These are phyloP conservation scores for Rhopilema esculentum DNA, from an alignment of 30 jellyfish, hydroid and myxozoan genomes.

Conservation along the genomic window DNA sequence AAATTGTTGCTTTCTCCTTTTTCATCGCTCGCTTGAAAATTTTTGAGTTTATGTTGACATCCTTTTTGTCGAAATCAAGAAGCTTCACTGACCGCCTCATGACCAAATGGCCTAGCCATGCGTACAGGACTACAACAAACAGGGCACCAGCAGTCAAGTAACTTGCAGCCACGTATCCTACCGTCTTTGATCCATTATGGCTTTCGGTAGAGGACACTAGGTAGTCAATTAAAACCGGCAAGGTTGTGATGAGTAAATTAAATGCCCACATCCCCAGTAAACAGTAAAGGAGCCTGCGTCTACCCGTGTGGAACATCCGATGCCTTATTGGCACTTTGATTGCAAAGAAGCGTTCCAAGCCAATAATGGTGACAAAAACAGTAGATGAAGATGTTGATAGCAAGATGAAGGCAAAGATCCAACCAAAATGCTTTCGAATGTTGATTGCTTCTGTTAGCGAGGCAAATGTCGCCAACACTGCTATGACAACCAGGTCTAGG, in stretches of 20 bases:
- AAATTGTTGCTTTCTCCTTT: constrained; percentile 32
- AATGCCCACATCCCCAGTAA: background rate
- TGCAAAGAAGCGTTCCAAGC: constrained; percentile 43
- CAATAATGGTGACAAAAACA: constrained; percentile 4
- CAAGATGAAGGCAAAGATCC: background rate
- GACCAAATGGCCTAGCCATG: constrained; percentile 13
- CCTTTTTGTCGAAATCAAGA: constrained; percentile 16
- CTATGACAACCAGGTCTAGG: background rate
- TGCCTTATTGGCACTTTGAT: constrained; percentile 35
- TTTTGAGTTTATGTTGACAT: background rate
- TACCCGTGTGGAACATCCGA: constrained; percentile 25
- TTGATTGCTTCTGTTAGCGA: too few species aligned
- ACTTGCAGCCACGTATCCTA: constrained; percentile 5
- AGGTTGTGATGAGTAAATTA: background rate
- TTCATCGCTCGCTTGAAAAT: background rate
- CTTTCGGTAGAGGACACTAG: background rate
- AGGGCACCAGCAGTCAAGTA: background rate
- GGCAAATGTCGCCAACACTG: background rate
- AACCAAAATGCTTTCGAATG: background rate
- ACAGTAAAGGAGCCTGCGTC: background rate
- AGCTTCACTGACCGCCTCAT: constrained; percentile 6
- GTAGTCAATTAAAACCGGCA: background rate
- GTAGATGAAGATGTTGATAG: constrained; percentile 4
- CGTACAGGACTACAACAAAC: background rate
- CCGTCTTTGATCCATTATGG: background rate